A percentile compares a stretch with the other conserved stretches of the same genome.
Conservation (phyloP, 2,797 vertebrate species). For the Neosalanx taihuensis region DNA sequence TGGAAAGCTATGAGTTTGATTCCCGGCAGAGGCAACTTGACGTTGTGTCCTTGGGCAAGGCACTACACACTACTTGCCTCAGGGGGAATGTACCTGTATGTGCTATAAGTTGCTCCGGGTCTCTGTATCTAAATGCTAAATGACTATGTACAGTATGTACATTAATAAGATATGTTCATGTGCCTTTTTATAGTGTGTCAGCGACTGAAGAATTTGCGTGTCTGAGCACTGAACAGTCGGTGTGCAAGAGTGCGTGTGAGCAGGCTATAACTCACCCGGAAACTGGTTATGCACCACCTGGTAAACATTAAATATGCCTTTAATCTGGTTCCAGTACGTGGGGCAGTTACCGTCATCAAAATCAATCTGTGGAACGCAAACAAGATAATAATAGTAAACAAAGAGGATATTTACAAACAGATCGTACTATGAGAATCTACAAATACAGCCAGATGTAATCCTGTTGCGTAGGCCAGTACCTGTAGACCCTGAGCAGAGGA, state of each 20-base stretch:
- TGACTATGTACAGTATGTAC: too few species aligned
- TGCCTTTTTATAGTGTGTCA: background rate
- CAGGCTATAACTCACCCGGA: constrained; percentile 52
- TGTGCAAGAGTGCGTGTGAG: background rate
- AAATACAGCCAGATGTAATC: background rate
- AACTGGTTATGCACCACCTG: constrained; percentile 68
- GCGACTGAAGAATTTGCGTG: background rate
- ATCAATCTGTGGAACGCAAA: constrained; percentile 67
- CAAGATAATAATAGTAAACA: background rate
- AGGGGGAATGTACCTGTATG: too few species aligned
- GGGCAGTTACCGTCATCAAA: constrained; percentile 83
- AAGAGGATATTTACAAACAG: background rate
- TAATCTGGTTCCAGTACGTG: constrained; percentile 77
- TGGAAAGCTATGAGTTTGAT: too few species aligned
- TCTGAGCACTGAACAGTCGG: background rate
- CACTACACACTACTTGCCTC: too few species aligned
- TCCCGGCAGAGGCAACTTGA: too few species aligned
- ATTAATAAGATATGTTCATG: background rate
- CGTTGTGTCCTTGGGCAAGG: too few species aligned
- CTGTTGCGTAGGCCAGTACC: constrained; percentile 33
- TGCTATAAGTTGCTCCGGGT: too few species aligned
- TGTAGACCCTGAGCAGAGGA: constrained; percentile 75
- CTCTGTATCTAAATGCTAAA: too few species aligned
- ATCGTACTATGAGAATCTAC: background rate
- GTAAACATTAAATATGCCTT: constrained; percentile 74